A percentile compares a stretch with the other conserved stretches of the same genome.
These are phyloP conservation scores for Montipora capricornis DNA, from an alignment of 64 coral and sea anemone genomes.

Conservation along the genomic window DNA sequence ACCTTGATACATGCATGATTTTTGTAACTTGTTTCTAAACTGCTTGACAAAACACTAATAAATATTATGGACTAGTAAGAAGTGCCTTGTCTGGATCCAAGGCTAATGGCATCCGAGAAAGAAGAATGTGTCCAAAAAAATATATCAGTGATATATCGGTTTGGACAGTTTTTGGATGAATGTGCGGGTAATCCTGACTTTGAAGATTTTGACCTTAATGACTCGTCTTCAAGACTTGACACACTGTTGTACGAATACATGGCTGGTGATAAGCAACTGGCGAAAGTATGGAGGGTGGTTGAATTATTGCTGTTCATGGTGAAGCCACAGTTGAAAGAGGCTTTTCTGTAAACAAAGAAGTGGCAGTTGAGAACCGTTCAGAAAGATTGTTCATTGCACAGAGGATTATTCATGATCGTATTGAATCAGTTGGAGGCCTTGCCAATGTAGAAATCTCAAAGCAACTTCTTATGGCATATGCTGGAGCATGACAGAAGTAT, in stretches of 20 bases:
- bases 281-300: slow-evolving; percentile 52
- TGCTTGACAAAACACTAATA: background rate
- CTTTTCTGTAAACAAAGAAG: slow-evolving; percentile 67
- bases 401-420: slow-evolving; percentile 70
- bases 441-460: slow-evolving; percentile 55
- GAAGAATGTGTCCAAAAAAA: background rate
- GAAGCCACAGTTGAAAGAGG: slow-evolving; percentile 66
- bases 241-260: slow-evolving; percentile 37
- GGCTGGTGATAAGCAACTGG: slow-evolving; percentile 40
- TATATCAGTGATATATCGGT: background rate
- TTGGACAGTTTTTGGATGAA: background rate
- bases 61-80: background rate
- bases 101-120: background rate
- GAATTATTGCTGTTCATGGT: slow-evolving; percentile 67
- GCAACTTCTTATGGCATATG: slow-evolving; percentile 59
- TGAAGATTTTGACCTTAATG: background rate
- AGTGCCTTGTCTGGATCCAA: background rate
- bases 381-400: slow-evolving; percentile 58
- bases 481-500: slow-evolving; percentile 58
- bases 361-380: background rate
- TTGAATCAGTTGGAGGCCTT: slow-evolving; percentile 1
- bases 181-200: background rate
- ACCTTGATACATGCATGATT: background rate
- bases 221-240: slow-evolving; percentile 9
- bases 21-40: no score